Conservation (phyloP, 2,888 invertebrate genomes). For the Dicranocentrus wangi region DNA sequence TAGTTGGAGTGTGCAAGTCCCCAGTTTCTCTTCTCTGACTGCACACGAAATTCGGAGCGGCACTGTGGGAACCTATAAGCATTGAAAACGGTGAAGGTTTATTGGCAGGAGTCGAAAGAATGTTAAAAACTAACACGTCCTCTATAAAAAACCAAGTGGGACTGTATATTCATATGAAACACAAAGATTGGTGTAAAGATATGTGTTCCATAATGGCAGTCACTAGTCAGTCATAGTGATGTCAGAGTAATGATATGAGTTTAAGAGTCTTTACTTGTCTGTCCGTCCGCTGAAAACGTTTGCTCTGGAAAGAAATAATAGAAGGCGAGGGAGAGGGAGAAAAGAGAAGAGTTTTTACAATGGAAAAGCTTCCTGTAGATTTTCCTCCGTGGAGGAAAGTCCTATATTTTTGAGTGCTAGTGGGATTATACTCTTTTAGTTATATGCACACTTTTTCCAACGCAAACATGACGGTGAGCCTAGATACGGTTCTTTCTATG, state of each 20-base stretch:
- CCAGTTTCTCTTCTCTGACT: neutral
- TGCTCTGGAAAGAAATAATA: neutral
- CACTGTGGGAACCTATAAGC: neutral
- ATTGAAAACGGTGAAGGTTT: neutral
- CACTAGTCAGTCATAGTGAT: slow-evolving; percentile 23
- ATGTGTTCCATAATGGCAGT: neutral
- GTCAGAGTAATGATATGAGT: slow-evolving; percentile 29
- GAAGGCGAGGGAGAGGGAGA: neutral
- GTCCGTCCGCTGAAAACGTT: slow-evolving; percentile 12
- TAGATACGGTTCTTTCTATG: no score
- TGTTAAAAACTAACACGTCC: slow-evolving; percentile 7
- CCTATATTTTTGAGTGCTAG: neutral
- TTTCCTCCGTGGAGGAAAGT: neutral
- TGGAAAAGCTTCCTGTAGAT: slow-evolving; percentile 10
- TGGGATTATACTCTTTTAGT: no score
- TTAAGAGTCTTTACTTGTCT: slow-evolving; percentile 23
- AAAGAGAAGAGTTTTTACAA: neutral
- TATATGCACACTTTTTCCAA: no score
- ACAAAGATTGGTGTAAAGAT: no score
- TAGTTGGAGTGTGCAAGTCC: neutral
- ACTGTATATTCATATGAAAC: no score
- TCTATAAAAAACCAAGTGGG: no score
- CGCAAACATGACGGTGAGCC: no score
- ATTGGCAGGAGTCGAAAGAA: slow-evolving; percentile 8
- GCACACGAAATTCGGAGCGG: neutral